Conservation (phyloP, 2,113 vertebrate genomes). For the Myanophis thanlyinensis region DNA sequence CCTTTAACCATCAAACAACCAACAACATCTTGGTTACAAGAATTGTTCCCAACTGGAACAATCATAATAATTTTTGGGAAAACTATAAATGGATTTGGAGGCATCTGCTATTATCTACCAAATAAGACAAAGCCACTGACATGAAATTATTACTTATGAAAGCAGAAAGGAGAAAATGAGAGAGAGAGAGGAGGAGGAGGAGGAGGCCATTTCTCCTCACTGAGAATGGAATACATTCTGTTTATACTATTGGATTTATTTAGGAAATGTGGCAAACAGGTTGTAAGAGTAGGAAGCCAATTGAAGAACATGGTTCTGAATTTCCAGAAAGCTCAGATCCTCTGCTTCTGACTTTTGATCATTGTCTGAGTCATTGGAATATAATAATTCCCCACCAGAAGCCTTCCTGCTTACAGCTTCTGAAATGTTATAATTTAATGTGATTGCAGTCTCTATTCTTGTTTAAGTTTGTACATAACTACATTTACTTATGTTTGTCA, state of each 20-base stretch:
- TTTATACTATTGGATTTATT: neutral
- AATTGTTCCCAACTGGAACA: neutral
- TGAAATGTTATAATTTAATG: neutral
- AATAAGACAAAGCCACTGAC: neutral
- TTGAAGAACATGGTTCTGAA: neutral
- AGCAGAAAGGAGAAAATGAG: neutral
- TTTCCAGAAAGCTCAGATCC: neutral
- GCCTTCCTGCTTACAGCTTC: neutral
- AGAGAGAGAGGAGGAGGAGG: too few relatives aligned
- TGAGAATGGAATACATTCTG: neutral
- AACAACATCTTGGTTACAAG: neutral
- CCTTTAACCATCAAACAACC: neutral
- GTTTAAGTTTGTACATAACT: constrained; percentile 1
- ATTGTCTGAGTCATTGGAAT: neutral
- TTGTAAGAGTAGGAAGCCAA: neutral
- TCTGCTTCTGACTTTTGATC: neutral
- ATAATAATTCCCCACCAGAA: neutral
- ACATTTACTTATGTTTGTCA: neutral
- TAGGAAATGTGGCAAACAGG: neutral
- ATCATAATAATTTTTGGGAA: neutral
- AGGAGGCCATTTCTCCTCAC: neutral
- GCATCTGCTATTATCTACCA: neutral
- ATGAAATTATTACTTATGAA: neutral
- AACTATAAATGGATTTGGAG: neutral
- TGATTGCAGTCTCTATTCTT: neutral